phyloP scores from a whole-genome alignment of 2,113 vertebrate genomes.

The Coreoperca whiteheadi region DNA sequence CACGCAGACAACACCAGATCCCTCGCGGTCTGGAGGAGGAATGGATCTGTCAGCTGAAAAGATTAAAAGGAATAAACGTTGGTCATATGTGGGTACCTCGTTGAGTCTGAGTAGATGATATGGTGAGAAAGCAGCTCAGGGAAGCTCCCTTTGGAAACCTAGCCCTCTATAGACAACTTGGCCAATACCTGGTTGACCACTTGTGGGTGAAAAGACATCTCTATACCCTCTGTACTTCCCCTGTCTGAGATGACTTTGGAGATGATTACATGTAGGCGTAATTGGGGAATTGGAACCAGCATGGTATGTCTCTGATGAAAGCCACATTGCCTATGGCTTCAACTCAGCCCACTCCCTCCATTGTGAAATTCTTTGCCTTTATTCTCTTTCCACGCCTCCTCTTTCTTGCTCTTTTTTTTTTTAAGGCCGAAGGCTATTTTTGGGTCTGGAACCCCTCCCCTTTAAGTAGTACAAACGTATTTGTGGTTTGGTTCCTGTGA shows the following conservation, averaged over 20 bases:
- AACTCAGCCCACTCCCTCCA: constrained; percentile 62
- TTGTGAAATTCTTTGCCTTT: constrained; percentile 65
- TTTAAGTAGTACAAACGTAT: constrained; percentile 59
- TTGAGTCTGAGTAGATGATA: constrained; percentile 54
- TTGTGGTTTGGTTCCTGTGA: constrained; percentile 55
- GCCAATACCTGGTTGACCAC: constrained; percentile 61
- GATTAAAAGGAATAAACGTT: constrained; percentile 67
- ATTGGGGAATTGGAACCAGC: constrained; percentile 62
- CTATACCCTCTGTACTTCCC: constrained; percentile 45
- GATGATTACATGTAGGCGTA: constrained; percentile 56
- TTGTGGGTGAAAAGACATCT: constrained; percentile 35
- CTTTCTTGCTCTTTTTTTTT: constrained; percentile 43
- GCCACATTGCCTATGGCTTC: constrained; percentile 75
- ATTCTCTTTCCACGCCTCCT: constrained; percentile 42
- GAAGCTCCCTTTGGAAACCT: constrained; percentile 49
- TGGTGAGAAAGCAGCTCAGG: constrained; percentile 55
- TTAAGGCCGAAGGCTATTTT: constrained; percentile 58
- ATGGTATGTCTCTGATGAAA: constrained; percentile 74
- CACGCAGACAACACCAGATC: constrained; percentile 70
- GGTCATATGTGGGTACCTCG: constrained; percentile 40
- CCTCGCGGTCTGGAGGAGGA: constrained; percentile 59
- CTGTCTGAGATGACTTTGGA: constrained; percentile 43
- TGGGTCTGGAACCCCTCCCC: constrained; percentile 49
- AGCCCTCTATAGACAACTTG: not conserved
- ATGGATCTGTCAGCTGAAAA: constrained; percentile 77